Base-by-base conservation (phyloP, 2,888 invertebrate genomes). In the Bedellia somnulentella region DNA sequence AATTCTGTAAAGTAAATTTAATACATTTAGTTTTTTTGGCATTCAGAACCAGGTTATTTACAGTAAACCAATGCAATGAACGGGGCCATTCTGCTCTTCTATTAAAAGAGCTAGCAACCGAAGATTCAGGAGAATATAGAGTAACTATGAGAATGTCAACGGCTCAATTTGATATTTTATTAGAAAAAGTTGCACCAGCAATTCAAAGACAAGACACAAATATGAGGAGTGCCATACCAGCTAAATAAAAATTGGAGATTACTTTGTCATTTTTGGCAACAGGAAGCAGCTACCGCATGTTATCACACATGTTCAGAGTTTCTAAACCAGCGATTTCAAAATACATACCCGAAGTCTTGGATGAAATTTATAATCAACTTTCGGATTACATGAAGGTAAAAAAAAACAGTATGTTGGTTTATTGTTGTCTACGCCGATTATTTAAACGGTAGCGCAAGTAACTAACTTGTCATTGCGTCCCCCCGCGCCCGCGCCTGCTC, bases 361-460 rank as follows among this genome's bases (percentile, higher is more conserved):
- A 29, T 29, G 29, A 21, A 29, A 29, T 29, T 29, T 29, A 29
- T 29, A 22, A 29, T 29, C 29, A 29, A 29, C 29, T 35, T 35
- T 33, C 29, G 33, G 33, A 33, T 33, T 26, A 33, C 29, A 33
- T 33, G 33, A 33, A 33, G 33, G 33, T 33, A 29, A 33, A 29
- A 33, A 33, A 33, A 33, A 29, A 33, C 29, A 29, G 15, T 29
- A 33, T 33, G 27, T 29, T 33, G 25, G 33, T 29, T 33, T 29
- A 33, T 33, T 33, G 33, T 33, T 29, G 29, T 33, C 33, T n/a
- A n/a, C n/a, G n/a, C n/a, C n/a, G n/a, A n/a, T n/a, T n/a, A n/a
- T n/a, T n/a, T n/a, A n/a, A n/a, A n/a, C n/a, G n/a, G n/a, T n/a
- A n/a, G n/a, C n/a, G n/a, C n/a, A n/a, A n/a, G n/a, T n/a, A n/a